Evolutionary conservation across 2,113 vertebrate genomes (phyloP), one percentile per base, ranked within the genome.

Genomic region (Gyps fulvus): DNA sequence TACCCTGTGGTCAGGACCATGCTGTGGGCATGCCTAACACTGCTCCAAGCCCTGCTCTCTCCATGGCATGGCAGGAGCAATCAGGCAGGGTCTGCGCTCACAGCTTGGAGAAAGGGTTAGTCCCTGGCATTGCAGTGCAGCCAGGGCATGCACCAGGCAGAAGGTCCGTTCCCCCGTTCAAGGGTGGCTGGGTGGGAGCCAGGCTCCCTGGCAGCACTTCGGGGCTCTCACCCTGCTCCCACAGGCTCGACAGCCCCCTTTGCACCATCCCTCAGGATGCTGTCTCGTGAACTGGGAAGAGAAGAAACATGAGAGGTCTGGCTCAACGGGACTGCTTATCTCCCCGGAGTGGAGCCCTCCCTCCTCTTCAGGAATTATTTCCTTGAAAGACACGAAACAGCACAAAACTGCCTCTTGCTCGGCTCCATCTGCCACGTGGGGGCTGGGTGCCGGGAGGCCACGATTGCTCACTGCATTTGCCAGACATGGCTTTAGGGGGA

Each of bases 321-420:
- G n/a, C 74, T 95, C 69, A 59, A 55, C 0, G 4, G 67, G 69
- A 49, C 73, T 88, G 77, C 74, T 90, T 90, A 95, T 94, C 92
- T 96, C 66, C 36, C 34, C 4, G 2, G 69, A 94, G 89, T 9
- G 4, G 47, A 95, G 83, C 69, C 43, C 43, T 96, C 77, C 52
- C 55, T 92, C 55, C 94, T 96, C 77, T 95, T 95, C 72, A 94
- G 94, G 86, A 97, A 94, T 94, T 79, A 95, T 89, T 96, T 96
- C 94, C 93, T 97, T 95, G 94, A 97, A 97, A 96, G 93, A 87
- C 61, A 79, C 40, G 36, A 89, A 92, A 50, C 57, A 87, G 81
- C 43, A 90, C n/a, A 89, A 81, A 93, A 89, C 73, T 91, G 59
- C 66, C 70, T 95, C 81, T 93, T 96, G 77, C 91, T 95, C 91